Evolutionary conservation across 2,113 vertebrate genomes (phyloP).

Genomic region (Macheiramphus alcinus): DNA sequence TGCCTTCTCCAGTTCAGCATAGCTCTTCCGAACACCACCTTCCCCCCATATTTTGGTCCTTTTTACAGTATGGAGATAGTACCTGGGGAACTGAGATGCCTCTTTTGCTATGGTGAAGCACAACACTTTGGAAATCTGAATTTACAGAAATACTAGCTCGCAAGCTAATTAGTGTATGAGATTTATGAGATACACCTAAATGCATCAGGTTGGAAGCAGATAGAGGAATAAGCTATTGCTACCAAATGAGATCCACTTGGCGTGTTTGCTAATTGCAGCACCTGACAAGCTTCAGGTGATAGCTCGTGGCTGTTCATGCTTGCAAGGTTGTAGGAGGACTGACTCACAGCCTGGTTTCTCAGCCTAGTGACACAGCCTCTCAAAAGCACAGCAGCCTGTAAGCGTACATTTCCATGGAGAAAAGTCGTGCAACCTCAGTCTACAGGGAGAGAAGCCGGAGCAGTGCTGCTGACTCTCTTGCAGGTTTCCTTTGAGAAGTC

Average conservation of each 20-base stretch:
- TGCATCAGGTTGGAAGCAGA: neutral
- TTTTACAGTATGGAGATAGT: neutral
- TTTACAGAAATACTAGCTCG: neutral
- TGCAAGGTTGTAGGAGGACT: neutral
- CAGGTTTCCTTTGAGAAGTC: neutral
- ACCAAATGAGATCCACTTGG: neutral
- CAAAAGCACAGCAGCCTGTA: neutral
- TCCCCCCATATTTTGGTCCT: neutral
- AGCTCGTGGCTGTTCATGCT: neutral
- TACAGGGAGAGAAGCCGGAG: neutral
- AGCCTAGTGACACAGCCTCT: neutral
- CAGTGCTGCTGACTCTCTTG: neutral
- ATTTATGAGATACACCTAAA: neutral
- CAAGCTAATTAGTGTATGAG: neutral
- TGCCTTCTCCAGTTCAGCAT: neutral
- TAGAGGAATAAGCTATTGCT: neutral
- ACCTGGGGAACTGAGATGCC: neutral
- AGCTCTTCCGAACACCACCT: neutral
- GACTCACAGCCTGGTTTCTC: neutral
- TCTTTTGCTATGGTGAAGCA: neutral
- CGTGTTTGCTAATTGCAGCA: neutral
- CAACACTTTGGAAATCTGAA: neutral
- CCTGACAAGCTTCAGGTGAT: neutral
- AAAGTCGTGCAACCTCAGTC: neutral
- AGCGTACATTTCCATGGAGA: neutral